A percentile compares a stretch with the other conserved stretches of the same genome.
These are phyloP conservation scores for Podarcis siculus DNA, from an alignment of 2,797 vertebrate species.

Conservation along the genomic window DNA sequence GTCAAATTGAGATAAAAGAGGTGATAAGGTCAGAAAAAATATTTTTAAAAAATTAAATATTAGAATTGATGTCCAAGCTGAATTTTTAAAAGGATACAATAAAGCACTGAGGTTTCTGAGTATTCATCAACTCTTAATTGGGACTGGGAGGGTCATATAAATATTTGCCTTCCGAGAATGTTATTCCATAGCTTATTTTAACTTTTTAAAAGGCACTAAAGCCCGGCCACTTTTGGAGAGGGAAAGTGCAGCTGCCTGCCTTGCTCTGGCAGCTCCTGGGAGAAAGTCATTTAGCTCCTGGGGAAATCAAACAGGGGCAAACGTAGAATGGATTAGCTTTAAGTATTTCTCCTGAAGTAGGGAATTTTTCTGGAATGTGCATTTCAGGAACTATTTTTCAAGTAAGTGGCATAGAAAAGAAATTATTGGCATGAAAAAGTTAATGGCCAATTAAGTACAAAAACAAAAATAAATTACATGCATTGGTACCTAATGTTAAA, in stretches of 20 bases:
- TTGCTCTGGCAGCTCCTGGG: constrained; percentile 11
- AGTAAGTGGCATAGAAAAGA: constrained; percentile 65
- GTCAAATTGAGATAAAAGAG: constrained; percentile 57
- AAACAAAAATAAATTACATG: constrained; percentile 71
- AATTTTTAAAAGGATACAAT: constrained; percentile 22
- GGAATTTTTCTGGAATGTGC: constrained; percentile 43
- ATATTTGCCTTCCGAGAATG: neutral
- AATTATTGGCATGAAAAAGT: constrained; percentile 72
- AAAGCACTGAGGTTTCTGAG: constrained; percentile 2
- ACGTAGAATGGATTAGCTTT: constrained; percentile 20
- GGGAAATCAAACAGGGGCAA: neutral
- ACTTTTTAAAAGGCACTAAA: neutral
- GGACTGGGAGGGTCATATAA: constrained; percentile 1
- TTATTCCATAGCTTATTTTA: constrained; percentile 13
- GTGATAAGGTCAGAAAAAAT: constrained; percentile 60
- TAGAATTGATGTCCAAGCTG: constrained; percentile 56
- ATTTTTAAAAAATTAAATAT: constrained; percentile 64
- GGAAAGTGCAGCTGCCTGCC: neutral
- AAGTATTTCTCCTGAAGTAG: constrained; percentile 33
- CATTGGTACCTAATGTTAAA: constrained; percentile 73
- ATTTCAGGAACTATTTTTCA: constrained; percentile 59
- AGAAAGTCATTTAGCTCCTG: constrained; percentile 25
- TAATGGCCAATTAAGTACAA: constrained; percentile 75
- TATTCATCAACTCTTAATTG: neutral
- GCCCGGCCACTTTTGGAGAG: neutral